Base-by-base conservation (phyloP, 1,140 invertebrate species). In the Papilio polyxenes region DNA sequence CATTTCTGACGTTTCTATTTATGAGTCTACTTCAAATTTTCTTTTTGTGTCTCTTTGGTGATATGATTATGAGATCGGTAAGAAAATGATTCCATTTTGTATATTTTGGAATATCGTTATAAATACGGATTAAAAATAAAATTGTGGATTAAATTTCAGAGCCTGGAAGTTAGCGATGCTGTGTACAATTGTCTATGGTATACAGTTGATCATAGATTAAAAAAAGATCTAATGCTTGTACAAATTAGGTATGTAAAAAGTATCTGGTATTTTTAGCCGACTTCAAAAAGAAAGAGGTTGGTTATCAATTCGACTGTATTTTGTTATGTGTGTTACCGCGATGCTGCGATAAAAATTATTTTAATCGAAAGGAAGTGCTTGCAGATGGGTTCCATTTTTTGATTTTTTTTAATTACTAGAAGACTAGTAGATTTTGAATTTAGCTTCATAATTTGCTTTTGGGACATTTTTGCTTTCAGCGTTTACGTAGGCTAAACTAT, bases 181-280 rank as follows among this genome's bases (percentile, higher is more conserved):
- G 84, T 88, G 2, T 91, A 90, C 76, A 88, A 88, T 11, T 82
- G 86, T 62, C 83, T 84, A 17, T 91, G 89, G 90, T 90, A 90
- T 59, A 17, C 85, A 3, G 49, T 80, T 6, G 81, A 85, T 51
- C n/a, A 69, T 3, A 75, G 15, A 17, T 48, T 83, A 17, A 75
- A 62, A 13, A 89, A 86, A 69, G 82, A 85, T 53, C 79, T 90
- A 1, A 83, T 84, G 0, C 77, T 90, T 8, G 74, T 89, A 8
- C 87, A 87, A 80, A 86, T 81, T 11, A 90, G 90, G 89, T 91
- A 82, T 79, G 72, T 76, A 15, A 6, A 72, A 72, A 72, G 0
- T 37, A 56, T 17, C 17, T 56, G 5, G 1, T 56, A 56, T 17
- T 15, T 56, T 31, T 31, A 31, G 23, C 23, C 23, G 23, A 31